These are phyloP conservation scores for Stomatorhinus ivindoensis DNA, from an alignment of 2,113 vertebrate species.

Conservation along the genomic window DNA sequence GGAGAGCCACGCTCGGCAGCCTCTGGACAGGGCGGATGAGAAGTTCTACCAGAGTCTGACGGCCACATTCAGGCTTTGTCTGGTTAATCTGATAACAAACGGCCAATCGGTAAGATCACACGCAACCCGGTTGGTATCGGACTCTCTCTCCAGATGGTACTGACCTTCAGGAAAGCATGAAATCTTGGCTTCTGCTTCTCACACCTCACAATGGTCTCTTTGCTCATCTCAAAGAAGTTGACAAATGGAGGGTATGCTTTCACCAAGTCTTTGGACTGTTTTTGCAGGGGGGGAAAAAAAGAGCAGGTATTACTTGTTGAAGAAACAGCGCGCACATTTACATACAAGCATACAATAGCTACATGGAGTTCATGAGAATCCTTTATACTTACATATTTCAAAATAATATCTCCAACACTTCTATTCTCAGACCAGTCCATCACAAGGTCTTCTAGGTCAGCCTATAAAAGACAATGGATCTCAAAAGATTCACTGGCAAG, in stretches of 20 bases:
- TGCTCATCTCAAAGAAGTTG: conserved; percentile 99
- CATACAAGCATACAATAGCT: neutral
- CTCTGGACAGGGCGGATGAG: conserved; percentile 95
- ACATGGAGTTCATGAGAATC: neutral
- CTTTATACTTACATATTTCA: conserved; percentile 82
- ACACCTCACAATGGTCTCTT: conserved; percentile 88
- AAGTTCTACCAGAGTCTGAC: conserved; percentile 87
- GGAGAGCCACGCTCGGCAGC: conserved; percentile 85
- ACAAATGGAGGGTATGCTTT: conserved; percentile 94
- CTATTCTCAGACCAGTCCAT: conserved; percentile 83
- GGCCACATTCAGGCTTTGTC: conserved; percentile 89
- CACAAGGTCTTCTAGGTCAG: conserved; percentile 86
- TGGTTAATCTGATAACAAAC: conserved; percentile 77
- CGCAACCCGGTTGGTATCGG: neutral
- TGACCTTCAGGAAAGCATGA: conserved; percentile 95
- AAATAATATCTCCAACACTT: conserved; percentile 87
- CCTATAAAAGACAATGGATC: conserved; percentile 53
- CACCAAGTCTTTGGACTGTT: conserved; percentile 86
- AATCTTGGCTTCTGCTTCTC: conserved; percentile 94
- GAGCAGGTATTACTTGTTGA: neutral
- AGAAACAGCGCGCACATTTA: neutral
- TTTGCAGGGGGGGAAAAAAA: conserved; percentile 20
- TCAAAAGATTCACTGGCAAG: neutral
- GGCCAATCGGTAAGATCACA: neutral
- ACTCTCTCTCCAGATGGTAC: neutral